Evolutionary conservation across 2,113 vertebrate genomes (phyloP), one percentile per base, ranked within the genome.

Genomic region (Saguinus imperator): DNA sequence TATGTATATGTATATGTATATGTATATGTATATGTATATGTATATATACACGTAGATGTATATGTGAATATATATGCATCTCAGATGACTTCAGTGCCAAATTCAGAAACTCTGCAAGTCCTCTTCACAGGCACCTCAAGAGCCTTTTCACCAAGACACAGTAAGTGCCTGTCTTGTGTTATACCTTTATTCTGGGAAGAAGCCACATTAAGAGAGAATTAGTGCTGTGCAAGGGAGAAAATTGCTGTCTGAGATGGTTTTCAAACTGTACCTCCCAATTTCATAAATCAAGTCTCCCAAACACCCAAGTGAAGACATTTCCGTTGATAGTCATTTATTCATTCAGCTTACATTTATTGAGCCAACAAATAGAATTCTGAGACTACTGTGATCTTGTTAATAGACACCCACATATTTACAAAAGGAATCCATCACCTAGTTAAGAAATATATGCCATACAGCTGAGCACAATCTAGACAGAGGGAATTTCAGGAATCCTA

Each of bases 241-340:
- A 96, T 50, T 76, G 25, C 20, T 91, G 25, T 77, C 3, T 89
- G 70, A 87, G 75, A 75, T 57, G 40, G 29, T 37, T 84, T 95
- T 89, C 27, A 50, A 92, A 95, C 76, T 0, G 0, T 75, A 68
- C 77, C 25, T 96, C 45, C 9, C 17, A 57, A n/a, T 48, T 95
- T 94, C 12, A 68, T 86, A 95, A 93, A 79, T 87, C 80, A 94
- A 95, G 29, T 52, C 25, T 87, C 21, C 10, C 70, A 86, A 97
- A 83, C 37, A 95, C 6, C 32, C 17, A 84, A 94, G 55, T 88
- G 82, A 82, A 77, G 55, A 37, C 5, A 45, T 88, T 95, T 87
- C 37, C 35, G 45, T 66, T 87, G 64, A 16, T 80, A 84, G 84
- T 86, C 50, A 81, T 80, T 86, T 94, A 79, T 93, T 89, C 43